Base-by-base conservation (phyloP, 2,797 vertebrate species). In the Eidolon dupreanum region DNA sequence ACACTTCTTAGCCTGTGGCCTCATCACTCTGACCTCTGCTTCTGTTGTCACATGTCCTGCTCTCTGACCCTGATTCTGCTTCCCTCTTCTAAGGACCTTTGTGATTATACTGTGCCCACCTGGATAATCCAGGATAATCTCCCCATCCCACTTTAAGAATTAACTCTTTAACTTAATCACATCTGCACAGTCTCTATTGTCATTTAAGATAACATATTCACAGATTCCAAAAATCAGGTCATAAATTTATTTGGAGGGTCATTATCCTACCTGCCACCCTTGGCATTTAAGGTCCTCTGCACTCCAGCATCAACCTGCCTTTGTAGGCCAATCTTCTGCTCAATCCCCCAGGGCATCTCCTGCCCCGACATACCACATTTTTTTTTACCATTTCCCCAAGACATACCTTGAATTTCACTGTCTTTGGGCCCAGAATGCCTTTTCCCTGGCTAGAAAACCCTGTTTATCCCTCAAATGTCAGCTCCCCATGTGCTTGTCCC, bases 291-390 rank as follows among this genome's bases (percentile, higher is more conserved):
- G 63, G 63, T 15, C 53, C 36, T 57, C 15, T 11, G 15, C 22
- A 24, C 5, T 53, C 83, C 22, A 53, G 53, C 15, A 43, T 5
- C 55, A 65, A 24, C n/a, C 28, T 36, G 6, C 41, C 57, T 57
- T 49, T 26, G n/a, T 15, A 70, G 20, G 63, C 28, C 31, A 70
- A 38, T 19, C 15, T 49, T 59, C 20, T 41, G 22, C 49, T 43
- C 20, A 31, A 28, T n/a, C 10, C 17, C 24, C 36, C n/a, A 0
- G 1, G 36, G 17, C 13, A 41, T 55, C 61, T 22, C 0, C 2
- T 55, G 43, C n/a, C 28, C 15, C 38, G 41, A 74, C 6, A 59
- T 2, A 66, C 59, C 70, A 66, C 7, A 33, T 55, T 51, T 83
- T 20, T 74, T 92, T 13, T 49, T 41, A 74, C 33, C 65, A 46